These are phyloP conservation scores for Morbakka virulenta DNA, from an alignment of 30 jellyfish, hydroid and myxozoan genomes.

Conservation along the genomic window DNA sequence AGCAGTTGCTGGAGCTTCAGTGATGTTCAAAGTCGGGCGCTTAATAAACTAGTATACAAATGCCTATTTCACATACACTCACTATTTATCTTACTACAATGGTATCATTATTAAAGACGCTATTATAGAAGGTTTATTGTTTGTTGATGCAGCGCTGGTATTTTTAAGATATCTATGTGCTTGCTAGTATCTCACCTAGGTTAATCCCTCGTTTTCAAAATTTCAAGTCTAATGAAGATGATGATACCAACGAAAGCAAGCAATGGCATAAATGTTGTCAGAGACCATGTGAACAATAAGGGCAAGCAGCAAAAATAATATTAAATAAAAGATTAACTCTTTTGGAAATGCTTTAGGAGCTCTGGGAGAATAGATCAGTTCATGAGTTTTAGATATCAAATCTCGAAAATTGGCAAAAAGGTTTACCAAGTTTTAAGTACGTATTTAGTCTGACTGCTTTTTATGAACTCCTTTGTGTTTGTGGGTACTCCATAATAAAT, in stretches of 20 bases:
- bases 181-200: no score
- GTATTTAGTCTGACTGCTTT: background rate
- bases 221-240: no score
- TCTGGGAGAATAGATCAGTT: background rate
- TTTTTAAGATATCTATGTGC: no score
- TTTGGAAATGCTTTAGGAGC: background rate
- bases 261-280: no score
- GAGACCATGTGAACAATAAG: no score
- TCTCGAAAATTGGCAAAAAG: background rate
- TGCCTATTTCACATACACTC: slow-evolving; percentile 6
- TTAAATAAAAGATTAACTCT: background rate
- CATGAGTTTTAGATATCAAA: background rate
- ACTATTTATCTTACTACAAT: slow-evolving; percentile 12
- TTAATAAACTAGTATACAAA: slow-evolving; percentile 6
- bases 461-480: background rate
- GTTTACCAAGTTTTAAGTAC: background rate
- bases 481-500: no score
- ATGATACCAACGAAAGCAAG: no score
- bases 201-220: no score
- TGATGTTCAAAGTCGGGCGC: slow-evolving; percentile 15
- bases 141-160: no score
- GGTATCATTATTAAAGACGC: slow-evolving; percentile 8
- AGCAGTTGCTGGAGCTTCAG: slow-evolving; percentile 18
- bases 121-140: background rate
- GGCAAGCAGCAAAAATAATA: no score